Evolutionary conservation across 2,888 invertebrate species (phyloP).

Genomic region (Xestia c-nigrum): DNA sequence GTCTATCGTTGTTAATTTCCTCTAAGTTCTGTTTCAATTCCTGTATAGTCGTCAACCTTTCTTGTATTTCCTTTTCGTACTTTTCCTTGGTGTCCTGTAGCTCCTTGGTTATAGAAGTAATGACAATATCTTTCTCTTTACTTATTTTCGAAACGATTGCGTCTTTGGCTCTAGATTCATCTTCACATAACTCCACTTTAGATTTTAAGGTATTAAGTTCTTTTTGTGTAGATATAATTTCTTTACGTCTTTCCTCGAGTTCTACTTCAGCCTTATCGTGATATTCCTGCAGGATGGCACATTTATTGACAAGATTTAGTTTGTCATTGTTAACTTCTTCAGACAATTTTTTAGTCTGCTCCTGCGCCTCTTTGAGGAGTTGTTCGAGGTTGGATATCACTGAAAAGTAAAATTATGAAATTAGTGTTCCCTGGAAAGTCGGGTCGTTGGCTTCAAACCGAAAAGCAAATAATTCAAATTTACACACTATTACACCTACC

Average conservation of each 20-base stretch:
- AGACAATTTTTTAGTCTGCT: constrained; percentile 69
- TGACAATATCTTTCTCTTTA: constrained; percentile 63
- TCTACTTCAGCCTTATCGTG: constrained; percentile 76
- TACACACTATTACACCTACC: constrained; percentile 65
- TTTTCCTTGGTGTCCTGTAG: constrained; percentile 75
- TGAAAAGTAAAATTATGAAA: constrained; percentile 67
- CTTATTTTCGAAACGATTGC: constrained; percentile 63
- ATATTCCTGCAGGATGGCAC: constrained; percentile 75
- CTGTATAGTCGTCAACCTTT: constrained; percentile 62
- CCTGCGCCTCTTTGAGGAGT: constrained; percentile 70
- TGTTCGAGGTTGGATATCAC: constrained; percentile 76
- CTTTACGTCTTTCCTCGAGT: constrained; percentile 74
- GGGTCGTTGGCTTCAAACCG: background rate
- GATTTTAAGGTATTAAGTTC: constrained; percentile 67
- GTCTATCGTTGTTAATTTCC: constrained; percentile 67
- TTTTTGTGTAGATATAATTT: constrained; percentile 69
- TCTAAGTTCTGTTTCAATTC: constrained; percentile 70
- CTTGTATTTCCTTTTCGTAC: constrained; percentile 68
- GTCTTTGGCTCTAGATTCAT: constrained; percentile 70
- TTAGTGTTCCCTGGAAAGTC: background rate
- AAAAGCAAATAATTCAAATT: background rate
- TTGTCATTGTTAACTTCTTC: constrained; percentile 73
- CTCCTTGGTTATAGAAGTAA: constrained; percentile 72
- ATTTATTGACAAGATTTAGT: constrained; percentile 73
- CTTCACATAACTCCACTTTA: constrained; percentile 65